phyloP scores from a whole-genome alignment of 2,888 invertebrate species.

The Drosophila atripex region DNA sequence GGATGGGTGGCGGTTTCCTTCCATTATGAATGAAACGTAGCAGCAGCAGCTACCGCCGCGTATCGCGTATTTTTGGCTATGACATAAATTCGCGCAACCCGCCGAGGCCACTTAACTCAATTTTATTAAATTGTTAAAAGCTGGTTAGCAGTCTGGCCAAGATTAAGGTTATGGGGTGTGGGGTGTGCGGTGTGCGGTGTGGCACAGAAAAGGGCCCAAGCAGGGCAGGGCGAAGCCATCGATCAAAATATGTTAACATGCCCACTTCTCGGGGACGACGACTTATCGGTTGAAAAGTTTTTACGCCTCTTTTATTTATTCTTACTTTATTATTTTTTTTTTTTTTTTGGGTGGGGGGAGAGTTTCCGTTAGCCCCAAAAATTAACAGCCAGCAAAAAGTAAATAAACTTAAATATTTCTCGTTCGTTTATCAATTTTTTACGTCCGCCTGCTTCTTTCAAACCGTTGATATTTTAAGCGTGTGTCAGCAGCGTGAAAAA shows the following conservation, averaged over 20 bases:
- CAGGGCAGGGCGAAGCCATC: conserved; percentile 50
- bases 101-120: conserved; percentile 39
- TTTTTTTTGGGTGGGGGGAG: too few species aligned
- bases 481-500: conserved; percentile 56
- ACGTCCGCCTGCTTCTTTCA: neutral
- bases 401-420: conserved; percentile 56
- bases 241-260: conserved; percentile 70
- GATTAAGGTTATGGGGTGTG: neutral
- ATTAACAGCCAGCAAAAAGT: conserved; percentile 54
- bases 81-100: conserved; percentile 60
- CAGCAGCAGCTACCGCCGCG: conserved; percentile 8
- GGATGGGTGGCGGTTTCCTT: conserved; percentile 18
- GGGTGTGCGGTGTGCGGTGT: too few species aligned
- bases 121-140: conserved; percentile 33
- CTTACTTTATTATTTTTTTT: too few species aligned
- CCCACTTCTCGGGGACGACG: conserved; percentile 32
- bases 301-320: conserved; percentile 60
- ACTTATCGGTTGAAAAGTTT: conserved; percentile 70
- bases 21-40: conserved; percentile 67
- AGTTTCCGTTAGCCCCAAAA: conserved; percentile 37
- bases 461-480: conserved; percentile 47
- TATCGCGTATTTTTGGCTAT: conserved; percentile 70
- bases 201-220: conserved; percentile 36
- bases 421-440: conserved; percentile 42
- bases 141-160: neutral